A percentile compares a stretch with the other conserved stretches of the same genome.
Conservation (phyloP, 2,888 invertebrate species). For the Lacanobia wlatinum region DNA sequence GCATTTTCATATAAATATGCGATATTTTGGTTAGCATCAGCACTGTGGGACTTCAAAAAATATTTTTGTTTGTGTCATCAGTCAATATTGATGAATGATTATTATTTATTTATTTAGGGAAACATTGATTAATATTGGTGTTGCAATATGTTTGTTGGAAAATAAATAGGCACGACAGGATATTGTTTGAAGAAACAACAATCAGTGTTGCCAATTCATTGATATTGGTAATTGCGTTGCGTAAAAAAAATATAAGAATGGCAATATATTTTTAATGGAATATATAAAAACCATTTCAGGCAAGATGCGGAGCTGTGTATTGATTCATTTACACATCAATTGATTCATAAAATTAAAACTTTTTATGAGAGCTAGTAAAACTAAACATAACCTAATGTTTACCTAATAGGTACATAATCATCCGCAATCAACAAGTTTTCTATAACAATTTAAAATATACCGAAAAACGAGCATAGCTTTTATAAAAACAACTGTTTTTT, state of each 20-base stretch:
- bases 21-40: conserved; percentile 18
- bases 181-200: background rate
- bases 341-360: too few species aligned
- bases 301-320: too few species aligned
- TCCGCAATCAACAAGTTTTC: too few species aligned
- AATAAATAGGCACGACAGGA: background rate
- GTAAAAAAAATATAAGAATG: background rate
- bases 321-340: too few species aligned
- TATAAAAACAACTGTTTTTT: background rate
- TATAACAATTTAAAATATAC: background rate
- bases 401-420: too few species aligned
- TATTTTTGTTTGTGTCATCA: background rate
- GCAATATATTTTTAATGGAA: too few species aligned
- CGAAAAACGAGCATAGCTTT: background rate
- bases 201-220: background rate
- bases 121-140: conserved; percentile 1
- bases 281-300: too few species aligned
- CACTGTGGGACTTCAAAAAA: background rate
- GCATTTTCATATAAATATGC: conserved; percentile 11
- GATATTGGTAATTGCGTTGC: background rate
- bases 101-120: background rate
- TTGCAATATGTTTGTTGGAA: background rate
- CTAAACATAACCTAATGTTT: too few species aligned
- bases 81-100: conserved; percentile 2
- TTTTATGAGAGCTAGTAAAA: too few species aligned